A percentile compares a stretch with the other conserved stretches of the same genome.
Conservation (phyloP, 2,113 vertebrate genomes). For the Tragelaphus buxtoni region DNA sequence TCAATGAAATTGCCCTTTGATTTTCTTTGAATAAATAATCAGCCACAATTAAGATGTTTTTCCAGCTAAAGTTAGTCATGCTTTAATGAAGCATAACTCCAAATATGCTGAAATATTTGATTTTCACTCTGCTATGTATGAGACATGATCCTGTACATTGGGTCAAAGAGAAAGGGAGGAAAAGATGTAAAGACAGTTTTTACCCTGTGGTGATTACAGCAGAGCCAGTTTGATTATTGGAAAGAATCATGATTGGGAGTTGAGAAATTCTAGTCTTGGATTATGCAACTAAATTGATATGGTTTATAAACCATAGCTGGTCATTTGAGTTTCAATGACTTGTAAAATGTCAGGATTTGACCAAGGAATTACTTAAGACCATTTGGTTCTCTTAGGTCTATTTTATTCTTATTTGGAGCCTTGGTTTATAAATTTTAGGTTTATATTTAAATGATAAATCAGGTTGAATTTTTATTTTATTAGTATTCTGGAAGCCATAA, state of each 20-base stretch:
- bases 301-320: background rate
- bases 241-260: background rate
- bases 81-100: background rate
- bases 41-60: conserved; percentile 9
- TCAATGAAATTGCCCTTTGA: conserved; percentile 13
- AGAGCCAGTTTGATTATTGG: background rate
- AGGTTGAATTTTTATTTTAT: background rate
- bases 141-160: background rate
- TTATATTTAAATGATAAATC: background rate
- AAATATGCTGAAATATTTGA: background rate
- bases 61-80: conserved; percentile 11
- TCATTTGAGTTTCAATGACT: background rate
- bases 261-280: background rate
- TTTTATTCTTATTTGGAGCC: background rate
- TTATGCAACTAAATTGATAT: background rate
- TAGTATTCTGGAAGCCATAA: background rate
- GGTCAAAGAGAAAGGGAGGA: background rate
- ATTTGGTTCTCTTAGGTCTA: background rate
- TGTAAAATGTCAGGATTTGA: conserved; percentile 7
- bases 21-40: conserved; percentile 28
- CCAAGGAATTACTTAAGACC: background rate
- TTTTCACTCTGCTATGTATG: background rate
- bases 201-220: background rate
- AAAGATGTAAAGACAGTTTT: background rate
- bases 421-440: background rate